Percentiles rank a stretch among this genome's conserved stretches.
phyloP scores from a whole-genome alignment of 2,797 vertebrate species.

The Chiroxiphia lanceolata region DNA sequence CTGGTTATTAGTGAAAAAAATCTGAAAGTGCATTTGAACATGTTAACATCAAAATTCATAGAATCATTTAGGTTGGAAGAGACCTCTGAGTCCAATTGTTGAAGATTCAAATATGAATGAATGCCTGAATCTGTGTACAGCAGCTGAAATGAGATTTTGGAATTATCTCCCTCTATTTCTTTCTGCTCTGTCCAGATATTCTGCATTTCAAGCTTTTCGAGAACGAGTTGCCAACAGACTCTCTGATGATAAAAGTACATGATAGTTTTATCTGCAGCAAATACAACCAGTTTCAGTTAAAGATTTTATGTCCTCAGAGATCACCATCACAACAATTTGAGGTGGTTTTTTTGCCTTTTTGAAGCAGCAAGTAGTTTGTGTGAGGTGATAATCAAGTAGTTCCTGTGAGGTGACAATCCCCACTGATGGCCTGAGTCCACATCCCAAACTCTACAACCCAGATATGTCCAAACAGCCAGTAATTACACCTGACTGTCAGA shows the following conservation, averaged over 20 bases:
- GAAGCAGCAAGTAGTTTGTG: background rate
- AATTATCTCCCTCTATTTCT: background rate
- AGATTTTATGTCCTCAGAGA: background rate
- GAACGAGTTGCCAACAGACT: background rate
- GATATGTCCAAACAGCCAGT: background rate
- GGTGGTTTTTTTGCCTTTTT: background rate
- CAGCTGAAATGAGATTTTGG: background rate
- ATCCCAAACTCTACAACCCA: background rate
- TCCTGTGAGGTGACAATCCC: background rate
- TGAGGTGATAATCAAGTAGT: background rate
- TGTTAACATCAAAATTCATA: background rate
- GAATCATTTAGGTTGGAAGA: background rate
- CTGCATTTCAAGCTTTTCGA: background rate
- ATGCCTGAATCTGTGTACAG: background rate
- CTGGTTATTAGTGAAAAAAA: background rate
- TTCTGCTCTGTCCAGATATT: background rate
- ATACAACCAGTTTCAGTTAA: background rate
- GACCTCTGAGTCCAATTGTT: background rate
- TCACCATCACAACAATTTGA: background rate
- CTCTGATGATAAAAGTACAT: background rate
- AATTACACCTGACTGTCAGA: background rate
- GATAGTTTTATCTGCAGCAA: background rate
- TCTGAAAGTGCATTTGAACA: background rate
- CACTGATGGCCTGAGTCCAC: fast-evolving
- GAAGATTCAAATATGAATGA: background rate